Percentiles rank a stretch among this genome's conserved stretches.
phyloP scores from a whole-genome alignment of 2,113 vertebrate species.

The Tenebrosternarchus preto region DNA sequence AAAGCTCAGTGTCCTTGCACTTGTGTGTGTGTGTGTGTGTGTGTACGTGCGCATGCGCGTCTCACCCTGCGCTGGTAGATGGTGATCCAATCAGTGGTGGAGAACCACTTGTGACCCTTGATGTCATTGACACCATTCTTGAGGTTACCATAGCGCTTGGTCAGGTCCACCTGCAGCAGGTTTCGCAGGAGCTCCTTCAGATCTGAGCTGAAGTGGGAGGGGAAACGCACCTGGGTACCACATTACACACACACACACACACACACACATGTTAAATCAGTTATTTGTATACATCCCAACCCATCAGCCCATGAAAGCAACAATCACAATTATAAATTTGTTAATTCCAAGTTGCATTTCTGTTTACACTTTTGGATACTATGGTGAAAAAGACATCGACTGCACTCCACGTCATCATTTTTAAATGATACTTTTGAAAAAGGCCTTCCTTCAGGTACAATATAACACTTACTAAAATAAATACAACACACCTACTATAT shows the following conservation, averaged over 20 bases:
- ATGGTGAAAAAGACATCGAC: too few relatives aligned
- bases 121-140: conserved; percentile 92
- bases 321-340: too few relatives aligned
- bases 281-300: too few relatives aligned
- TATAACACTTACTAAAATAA: too few relatives aligned
- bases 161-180: conserved; percentile 90
- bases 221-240: conserved; percentile 81
- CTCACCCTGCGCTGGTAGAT: conserved; percentile 89
- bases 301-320: too few relatives aligned
- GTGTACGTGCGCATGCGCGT: neutral
- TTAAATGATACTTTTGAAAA: too few relatives aligned
- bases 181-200: conserved; percentile 92
- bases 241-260: neutral
- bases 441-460: too few relatives aligned
- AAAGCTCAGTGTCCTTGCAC: too few relatives aligned
- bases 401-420: too few relatives aligned
- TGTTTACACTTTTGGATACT: too few relatives aligned
- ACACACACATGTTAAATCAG: neutral
- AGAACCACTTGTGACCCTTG: conserved; percentile 92
- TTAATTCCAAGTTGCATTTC: too few relatives aligned
- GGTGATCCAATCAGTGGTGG: conserved; percentile 91
- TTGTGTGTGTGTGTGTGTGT: neutral
- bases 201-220: conserved; percentile 91
- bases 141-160: conserved; percentile 90
- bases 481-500: too few relatives aligned